These are phyloP conservation scores for Eleutherodactylus coqui DNA, from an alignment of 2,797 vertebrate genomes.

Conservation along the genomic window DNA sequence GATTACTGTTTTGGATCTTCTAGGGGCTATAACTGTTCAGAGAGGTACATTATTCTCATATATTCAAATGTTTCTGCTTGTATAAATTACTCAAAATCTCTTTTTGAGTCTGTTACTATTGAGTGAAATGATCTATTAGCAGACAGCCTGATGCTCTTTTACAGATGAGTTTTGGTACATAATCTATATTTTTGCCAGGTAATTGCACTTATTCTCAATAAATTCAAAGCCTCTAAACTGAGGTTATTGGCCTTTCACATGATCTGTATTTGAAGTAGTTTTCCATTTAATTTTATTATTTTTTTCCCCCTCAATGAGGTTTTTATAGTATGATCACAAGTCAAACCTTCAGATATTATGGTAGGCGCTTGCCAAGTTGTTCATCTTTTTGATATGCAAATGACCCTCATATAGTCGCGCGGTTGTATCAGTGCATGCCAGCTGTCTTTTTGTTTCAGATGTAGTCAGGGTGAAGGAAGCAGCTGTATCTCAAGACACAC, in stretches of 20 bases:
- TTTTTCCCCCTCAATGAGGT: neutral
- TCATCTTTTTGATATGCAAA: conserved; percentile 42
- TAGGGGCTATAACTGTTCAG: too few relatives aligned
- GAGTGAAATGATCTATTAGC: neutral
- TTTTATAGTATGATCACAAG: conserved; percentile 30
- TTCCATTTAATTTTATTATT: neutral
- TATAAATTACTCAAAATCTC: too few relatives aligned
- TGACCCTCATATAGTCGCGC: conserved; percentile 16
- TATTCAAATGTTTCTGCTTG: neutral
- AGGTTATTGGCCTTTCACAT: neutral
- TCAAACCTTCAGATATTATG: conserved; percentile 13
- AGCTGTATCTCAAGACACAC: conserved; percentile 14
- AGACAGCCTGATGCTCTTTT: neutral
- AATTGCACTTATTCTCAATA: neutral
- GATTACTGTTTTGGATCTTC: too few relatives aligned
- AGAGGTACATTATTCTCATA: neutral
- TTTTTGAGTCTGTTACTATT: neutral
- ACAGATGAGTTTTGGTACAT: neutral
- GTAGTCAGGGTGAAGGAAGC: conserved; percentile 14
- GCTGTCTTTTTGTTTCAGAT: conserved; percentile 40
- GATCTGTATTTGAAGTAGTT: neutral
- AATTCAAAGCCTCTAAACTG: neutral
- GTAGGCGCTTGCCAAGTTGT: conserved; percentile 16
- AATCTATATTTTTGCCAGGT: neutral
- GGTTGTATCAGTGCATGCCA: conserved; percentile 6